Evolutionary conservation across 2,113 vertebrate genomes (phyloP).

Genomic region (Gracilinanus agilis): DNA sequence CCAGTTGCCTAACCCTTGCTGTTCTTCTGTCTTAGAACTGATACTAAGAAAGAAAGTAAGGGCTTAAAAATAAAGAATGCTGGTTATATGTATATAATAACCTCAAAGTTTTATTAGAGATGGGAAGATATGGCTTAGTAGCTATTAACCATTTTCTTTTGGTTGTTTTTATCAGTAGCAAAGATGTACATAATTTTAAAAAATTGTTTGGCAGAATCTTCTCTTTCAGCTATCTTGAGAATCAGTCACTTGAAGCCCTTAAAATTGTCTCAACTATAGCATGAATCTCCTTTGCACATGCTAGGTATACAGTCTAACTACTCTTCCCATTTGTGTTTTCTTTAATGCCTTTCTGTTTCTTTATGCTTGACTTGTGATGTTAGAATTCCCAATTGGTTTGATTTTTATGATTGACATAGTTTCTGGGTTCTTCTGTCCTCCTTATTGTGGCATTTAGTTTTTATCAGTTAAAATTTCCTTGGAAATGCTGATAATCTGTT

Average conservation of each 20-base stretch:
- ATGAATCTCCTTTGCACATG: neutral
- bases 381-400: neutral
- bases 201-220: neutral
- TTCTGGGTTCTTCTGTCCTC: neutral
- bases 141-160: neutral
- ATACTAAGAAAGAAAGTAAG: no score
- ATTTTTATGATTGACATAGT: neutral
- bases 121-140: neutral
- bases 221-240: neutral
- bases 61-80: no score
- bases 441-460: neutral
- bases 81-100: neutral
- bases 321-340: neutral
- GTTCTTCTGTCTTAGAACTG: no score
- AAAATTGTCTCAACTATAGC: neutral
- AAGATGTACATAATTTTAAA: neutral
- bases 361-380: neutral
- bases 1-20: no score
- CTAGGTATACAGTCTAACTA: neutral
- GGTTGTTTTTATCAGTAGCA: neutral
- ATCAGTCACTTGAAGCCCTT: neutral
- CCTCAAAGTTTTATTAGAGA: neutral
- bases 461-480: neutral
- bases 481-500: neutral
- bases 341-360: neutral